Base-by-base conservation (phyloP, 1,140 invertebrate genomes). In the Aradophagus sp. region DNA sequence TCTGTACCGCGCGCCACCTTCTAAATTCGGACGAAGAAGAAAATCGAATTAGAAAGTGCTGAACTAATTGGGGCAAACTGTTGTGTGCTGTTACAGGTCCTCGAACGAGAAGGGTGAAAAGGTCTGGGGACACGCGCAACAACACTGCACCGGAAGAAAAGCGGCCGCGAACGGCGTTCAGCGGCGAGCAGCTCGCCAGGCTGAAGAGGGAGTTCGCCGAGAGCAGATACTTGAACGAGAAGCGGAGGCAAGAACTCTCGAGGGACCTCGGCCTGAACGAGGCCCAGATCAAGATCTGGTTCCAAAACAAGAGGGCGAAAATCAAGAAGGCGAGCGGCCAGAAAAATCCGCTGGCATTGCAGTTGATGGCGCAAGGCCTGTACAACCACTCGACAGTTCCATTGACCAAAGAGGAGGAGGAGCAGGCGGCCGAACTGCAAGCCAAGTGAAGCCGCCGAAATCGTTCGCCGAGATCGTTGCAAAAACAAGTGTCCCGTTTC, bases 281-380 rank as follows among this genome's bases (percentile, higher is more conserved):
- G 82, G 95, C 95, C 0, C 97, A 99, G 85, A 99, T 99, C 81
- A 99, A 99, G 87, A 99, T 99, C 79, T 96, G 94, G 93, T 98
- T 99, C 85, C 96, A 99, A 87, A 99, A 99, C 86, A 99, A 99
- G 83, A 87, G 97, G 31, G 97, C 97, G 35, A 99, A 99, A 87
- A 95, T 99, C 82, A 99, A 99, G 88, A 99, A 99, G 83, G 91
- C 95, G 0, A 92, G 90, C 5, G 96, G 96, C 0, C 91, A 93
- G 70, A 92, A 94, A 77, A 97, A 97, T 85, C 93, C 95, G 0
- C 85, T 99, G 35, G 96, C 97, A 0, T 82, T 98, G 26, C 95
- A 98, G 82, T 87, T 99, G 45, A 98, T 98, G 94, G 95, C 96
- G 0, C 96, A 99, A 80, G 97, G 97, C 0, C 86, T 96, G 42